Evolutionary conservation across 1,140 invertebrate species (phyloP), one percentile per base, ranked within the genome.

Genomic region (Helicoverpa zea): DNA sequence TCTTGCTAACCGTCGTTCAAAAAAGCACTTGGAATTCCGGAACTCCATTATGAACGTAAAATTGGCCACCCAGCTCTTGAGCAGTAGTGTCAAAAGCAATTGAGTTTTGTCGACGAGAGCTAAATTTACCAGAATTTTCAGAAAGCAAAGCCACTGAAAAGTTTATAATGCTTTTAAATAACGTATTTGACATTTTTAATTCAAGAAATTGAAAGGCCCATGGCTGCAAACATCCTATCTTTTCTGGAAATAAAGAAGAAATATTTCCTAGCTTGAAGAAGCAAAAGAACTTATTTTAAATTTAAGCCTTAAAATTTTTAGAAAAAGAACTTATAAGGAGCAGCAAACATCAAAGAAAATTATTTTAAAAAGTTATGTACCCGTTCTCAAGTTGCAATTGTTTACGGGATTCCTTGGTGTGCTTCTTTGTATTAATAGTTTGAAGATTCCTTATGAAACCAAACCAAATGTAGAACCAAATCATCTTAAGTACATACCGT

Each of bases 1-100:
- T 61, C 58, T 61, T 14, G 58, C 58, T 61, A 61, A 61, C 58
- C 58, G 9, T 61, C 58, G 35, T 23, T 23, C 23, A 23, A 23
- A 23, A 23, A 23, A 23, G 23, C 23, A 23, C 23, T 23, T 23
- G 23, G 16, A 84, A 14, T 84, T 86, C 29, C 63, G 66, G 5
- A 79, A 84, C 12, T 56, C 84, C 51, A 84, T 81, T n/a, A 86
- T 86, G 59, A 86, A 82, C 11, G 81, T 82, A 10, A 84, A 83
- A 63, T 68, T 84, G 2, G 83, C 79, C 13, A 80, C 79, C 3
- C 83, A 86, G 43, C 66, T 86, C 2, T 23, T 85, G 11, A 85
- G 81, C 51, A 76, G 52, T n/a, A 84, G 81, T 81, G 14, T 79
- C 77, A 35, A 73, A 76, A 12, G 68, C 79, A 3, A 54, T 83